Conservation (phyloP, 2,888 invertebrate genomes). For the Sphaeridia pumilis region DNA sequence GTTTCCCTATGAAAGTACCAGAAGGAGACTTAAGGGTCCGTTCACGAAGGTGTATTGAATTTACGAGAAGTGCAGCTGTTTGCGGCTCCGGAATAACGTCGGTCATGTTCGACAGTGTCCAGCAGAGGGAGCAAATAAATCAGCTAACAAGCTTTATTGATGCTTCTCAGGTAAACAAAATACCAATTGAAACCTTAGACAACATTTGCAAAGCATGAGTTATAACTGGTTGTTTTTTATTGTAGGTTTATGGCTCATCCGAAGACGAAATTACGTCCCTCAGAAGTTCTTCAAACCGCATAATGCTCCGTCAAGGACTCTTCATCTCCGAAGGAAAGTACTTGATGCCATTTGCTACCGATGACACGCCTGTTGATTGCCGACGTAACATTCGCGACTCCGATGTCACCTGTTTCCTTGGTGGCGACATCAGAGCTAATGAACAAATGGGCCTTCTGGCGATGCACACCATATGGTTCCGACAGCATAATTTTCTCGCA, state of each 20-base stretch:
- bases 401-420: conserved; percentile 50
- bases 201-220: too few species aligned
- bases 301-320: conserved; percentile 50
- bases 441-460: conserved; percentile 58
- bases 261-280: conserved; percentile 65
- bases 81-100: conserved; percentile 97
- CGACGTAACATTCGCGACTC: conserved; percentile 65
- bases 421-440: conserved; percentile 91
- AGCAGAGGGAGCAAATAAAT: conserved; percentile 89
- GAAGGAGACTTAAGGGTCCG: conserved; percentile 70
- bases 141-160: conserved; percentile 92
- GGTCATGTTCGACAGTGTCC: conserved; percentile 68
- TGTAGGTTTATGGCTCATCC: conserved; percentile 81
- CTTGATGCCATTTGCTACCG: conserved; percentile 71
- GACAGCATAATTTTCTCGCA: conserved; percentile 92
- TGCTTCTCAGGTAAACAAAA: conserved; percentile 75
- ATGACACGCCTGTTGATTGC: conserved; percentile 84
- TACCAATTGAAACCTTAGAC: too few species aligned
- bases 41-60: conserved; percentile 82
- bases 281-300: conserved; percentile 65
- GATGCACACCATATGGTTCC: conserved; percentile 55
- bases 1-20: conserved; percentile 95
- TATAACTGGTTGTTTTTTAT: too few species aligned
- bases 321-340: conserved; percentile 49
- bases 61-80: conserved; percentile 87